A percentile compares a stretch with the other conserved stretches of the same genome.
These are phyloP conservation scores for Amphipyra berbera DNA, from an alignment of 2,888 invertebrate species.

Conservation along the genomic window DNA sequence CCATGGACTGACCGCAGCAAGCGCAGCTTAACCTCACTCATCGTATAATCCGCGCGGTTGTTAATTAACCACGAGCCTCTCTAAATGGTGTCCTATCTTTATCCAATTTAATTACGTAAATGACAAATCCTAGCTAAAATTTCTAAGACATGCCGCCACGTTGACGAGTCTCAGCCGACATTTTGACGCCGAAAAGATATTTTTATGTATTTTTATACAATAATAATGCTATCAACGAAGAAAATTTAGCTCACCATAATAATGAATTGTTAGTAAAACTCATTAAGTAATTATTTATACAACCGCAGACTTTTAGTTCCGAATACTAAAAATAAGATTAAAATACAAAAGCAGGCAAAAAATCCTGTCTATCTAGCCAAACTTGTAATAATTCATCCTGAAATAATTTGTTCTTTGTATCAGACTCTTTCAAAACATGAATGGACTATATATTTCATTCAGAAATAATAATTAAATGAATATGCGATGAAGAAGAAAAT, in stretches of 20 bases:
- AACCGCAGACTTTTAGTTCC: constrained; percentile 19
- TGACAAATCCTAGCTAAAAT: too few species aligned
- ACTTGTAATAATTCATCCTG: constrained; percentile 30
- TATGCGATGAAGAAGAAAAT: constrained; percentile 17
- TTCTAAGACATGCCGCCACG: neutral
- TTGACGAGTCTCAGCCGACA: neutral
- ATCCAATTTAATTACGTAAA: too few species aligned
- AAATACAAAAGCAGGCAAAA: constrained; percentile 19
- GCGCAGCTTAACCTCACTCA: too few species aligned
- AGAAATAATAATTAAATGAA: constrained; percentile 36
- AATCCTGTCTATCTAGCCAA: constrained; percentile 19
- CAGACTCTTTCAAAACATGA: constrained; percentile 3
- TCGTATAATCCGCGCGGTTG: too few species aligned
- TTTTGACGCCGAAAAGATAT: neutral
- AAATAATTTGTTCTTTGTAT: constrained; percentile 25
- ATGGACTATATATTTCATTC: constrained; percentile 7
- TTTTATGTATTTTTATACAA: too few species aligned
- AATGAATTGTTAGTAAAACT: constrained; percentile 17
- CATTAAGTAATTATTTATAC: constrained; percentile 31
- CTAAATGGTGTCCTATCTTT: too few species aligned
- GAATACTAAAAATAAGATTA: constrained; percentile 15
- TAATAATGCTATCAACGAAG: neutral
- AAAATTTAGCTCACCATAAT: constrained; percentile 1
- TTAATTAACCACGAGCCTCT: too few species aligned
- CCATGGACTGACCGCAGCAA: too few species aligned